These are phyloP conservation scores for Spilosoma lubricipeda DNA, from an alignment of 2,888 invertebrate genomes.

Conservation along the genomic window DNA sequence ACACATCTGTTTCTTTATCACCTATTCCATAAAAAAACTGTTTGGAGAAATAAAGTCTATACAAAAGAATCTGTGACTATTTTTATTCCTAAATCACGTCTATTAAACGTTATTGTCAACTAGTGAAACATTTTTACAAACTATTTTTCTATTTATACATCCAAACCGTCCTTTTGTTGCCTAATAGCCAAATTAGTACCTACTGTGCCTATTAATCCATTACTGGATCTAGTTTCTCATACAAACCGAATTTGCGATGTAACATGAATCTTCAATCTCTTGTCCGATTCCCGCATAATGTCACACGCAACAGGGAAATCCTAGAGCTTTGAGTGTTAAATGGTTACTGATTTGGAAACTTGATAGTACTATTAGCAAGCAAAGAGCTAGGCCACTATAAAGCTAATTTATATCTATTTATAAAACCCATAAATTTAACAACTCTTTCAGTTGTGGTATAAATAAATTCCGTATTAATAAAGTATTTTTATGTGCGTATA, in stretches of 20 bases:
- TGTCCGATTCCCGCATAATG: neutral
- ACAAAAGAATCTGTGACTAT: neutral
- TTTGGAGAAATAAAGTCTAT: neutral
- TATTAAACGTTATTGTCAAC: neutral
- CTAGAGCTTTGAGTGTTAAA: slow-evolving; percentile 11
- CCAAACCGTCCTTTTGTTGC: neutral
- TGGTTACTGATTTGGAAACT: slow-evolving; percentile 3
- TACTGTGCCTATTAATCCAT: neutral
- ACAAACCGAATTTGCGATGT: neutral
- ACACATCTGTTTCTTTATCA: too few relatives aligned
- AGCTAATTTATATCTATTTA: neutral
- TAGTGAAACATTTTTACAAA: neutral
- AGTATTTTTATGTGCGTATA: too few relatives aligned
- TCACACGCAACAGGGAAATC: slow-evolving; percentile 1
- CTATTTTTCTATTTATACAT: neutral
- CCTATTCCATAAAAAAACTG: neutral
- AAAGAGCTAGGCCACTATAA: neutral
- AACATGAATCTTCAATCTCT: neutral
- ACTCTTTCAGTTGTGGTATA: neutral
- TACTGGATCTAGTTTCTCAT: neutral
- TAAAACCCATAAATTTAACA: too few relatives aligned
- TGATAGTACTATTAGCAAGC: neutral
- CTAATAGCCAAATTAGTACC: neutral
- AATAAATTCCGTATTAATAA: neutral
- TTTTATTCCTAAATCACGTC: neutral